Conservation (phyloP, 1,140 invertebrate species). For the Caenorhabditis tropicalis region DNA sequence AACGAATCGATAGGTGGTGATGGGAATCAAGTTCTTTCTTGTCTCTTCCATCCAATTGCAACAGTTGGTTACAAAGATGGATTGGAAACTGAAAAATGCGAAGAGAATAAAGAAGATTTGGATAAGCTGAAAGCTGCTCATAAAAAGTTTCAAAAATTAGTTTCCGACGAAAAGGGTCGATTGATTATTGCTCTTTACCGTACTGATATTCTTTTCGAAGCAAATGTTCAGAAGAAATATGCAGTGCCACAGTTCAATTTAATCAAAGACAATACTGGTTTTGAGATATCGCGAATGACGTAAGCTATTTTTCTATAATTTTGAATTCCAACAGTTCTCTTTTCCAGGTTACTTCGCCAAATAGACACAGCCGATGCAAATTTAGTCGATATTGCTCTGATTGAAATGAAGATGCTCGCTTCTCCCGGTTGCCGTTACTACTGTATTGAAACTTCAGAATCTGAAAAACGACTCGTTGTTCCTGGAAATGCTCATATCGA, state of each 20-base stretch:
- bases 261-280: background rate
- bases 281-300: background rate
- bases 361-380: too few species aligned
- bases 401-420: background rate
- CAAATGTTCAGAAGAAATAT: background rate
- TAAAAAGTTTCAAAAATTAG: background rate
- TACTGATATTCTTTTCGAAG: background rate
- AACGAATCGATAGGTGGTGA: background rate
- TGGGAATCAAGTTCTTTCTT: background rate
- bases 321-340: background rate
- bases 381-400: background rate
- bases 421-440: background rate
- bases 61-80: background rate
- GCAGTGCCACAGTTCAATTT: background rate
- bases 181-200: background rate
- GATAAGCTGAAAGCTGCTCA: background rate
- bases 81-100: background rate
- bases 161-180: background rate
- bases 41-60: background rate
- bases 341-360: constrained; percentile 10
- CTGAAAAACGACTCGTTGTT: background rate
- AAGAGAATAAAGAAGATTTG: background rate
- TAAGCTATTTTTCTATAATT: background rate
- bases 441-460: background rate
- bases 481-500: constrained; percentile 23